Evolutionary conservation across 2,888 invertebrate species (phyloP).

Genomic region (Oegoconia quadripuncta): DNA sequence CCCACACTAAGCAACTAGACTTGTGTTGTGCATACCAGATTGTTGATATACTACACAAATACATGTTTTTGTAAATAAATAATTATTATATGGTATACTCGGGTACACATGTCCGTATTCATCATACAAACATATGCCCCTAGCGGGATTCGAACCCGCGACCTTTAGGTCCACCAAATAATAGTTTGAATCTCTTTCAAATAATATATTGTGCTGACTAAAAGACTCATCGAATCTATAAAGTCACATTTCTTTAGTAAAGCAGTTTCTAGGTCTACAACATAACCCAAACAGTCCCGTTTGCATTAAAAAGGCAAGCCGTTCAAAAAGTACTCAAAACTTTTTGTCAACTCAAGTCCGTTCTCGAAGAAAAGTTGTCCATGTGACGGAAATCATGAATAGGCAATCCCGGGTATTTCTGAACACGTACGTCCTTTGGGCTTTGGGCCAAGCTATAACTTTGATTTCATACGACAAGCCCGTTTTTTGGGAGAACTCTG

Average conservation of each 20-base stretch:
- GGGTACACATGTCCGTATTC: too few relatives aligned
- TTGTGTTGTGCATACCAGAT: too few relatives aligned
- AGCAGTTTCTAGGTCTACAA: background rate
- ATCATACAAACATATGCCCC: too few relatives aligned
- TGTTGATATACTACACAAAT: too few relatives aligned
- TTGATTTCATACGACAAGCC: conserved; percentile 35
- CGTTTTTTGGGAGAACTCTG: conserved; percentile 24
- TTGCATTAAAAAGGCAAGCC: conserved; percentile 27
- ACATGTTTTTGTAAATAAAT: too few relatives aligned
- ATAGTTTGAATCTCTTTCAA: too few relatives aligned
- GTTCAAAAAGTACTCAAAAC: conserved; percentile 33
- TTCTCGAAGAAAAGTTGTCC: conserved; percentile 43
- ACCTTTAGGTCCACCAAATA: too few relatives aligned
- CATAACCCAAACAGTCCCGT: conserved; percentile 19
- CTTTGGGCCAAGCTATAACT: conserved; percentile 54
- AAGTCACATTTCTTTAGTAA: background rate
- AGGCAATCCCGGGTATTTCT: conserved; percentile 63
- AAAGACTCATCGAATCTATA: too few relatives aligned
- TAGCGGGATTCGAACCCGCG: too few relatives aligned
- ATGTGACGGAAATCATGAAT: conserved; percentile 55
- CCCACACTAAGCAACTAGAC: too few relatives aligned
- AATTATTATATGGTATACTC: too few relatives aligned
- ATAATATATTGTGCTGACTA: too few relatives aligned
- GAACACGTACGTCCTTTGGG: conserved; percentile 61
- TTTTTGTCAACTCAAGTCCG: conserved; percentile 32